Conservation (phyloP, 2,113 vertebrate species). For the Holacanthus passer region DNA sequence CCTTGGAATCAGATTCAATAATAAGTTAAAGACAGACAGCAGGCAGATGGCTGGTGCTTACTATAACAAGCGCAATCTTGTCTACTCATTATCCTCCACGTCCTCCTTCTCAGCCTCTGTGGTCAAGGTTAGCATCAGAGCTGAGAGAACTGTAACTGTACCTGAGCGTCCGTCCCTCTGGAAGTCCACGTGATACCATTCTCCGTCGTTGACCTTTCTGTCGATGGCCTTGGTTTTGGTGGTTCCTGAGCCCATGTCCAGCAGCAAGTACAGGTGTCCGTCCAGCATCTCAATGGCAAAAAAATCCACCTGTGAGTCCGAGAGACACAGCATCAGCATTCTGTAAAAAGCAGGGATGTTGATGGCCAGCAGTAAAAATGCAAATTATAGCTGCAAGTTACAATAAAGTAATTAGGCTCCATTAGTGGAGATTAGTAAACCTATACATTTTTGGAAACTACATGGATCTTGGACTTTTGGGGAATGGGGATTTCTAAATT, state of each 20-base stretch:
- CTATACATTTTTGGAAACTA: background rate
- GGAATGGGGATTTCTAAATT: background rate
- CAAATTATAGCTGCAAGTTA: constrained; percentile 17
- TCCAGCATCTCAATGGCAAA: constrained; percentile 99
- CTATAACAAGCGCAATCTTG: constrained; percentile 20
- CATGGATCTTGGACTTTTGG: background rate
- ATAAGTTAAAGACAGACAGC: constrained; percentile 39
- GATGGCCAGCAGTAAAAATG: constrained; percentile 28
- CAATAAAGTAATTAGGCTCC: background rate
- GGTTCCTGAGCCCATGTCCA: constrained; percentile 99
- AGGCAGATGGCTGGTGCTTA: constrained; percentile 13
- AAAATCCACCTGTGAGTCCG: constrained; percentile 87
- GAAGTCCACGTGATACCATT: constrained; percentile 99
- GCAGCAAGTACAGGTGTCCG: constrained; percentile 93
- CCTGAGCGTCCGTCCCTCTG: constrained; percentile 97
- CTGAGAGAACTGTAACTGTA: constrained; percentile 68
- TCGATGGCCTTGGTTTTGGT: constrained; percentile 96
- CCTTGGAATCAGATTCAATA: constrained; percentile 31
- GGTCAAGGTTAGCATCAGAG: constrained; percentile 13
- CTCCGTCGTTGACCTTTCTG: constrained; percentile 97
- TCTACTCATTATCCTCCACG: constrained; percentile 22
- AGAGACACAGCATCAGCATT: constrained; percentile 19
- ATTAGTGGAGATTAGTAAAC: background rate
- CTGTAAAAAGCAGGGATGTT: background rate
- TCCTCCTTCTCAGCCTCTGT: constrained; percentile 7